Evolutionary conservation across 92 coral and sea anemone genomes (phyloP).

Genomic region (Zoanthus sociatus): DNA sequence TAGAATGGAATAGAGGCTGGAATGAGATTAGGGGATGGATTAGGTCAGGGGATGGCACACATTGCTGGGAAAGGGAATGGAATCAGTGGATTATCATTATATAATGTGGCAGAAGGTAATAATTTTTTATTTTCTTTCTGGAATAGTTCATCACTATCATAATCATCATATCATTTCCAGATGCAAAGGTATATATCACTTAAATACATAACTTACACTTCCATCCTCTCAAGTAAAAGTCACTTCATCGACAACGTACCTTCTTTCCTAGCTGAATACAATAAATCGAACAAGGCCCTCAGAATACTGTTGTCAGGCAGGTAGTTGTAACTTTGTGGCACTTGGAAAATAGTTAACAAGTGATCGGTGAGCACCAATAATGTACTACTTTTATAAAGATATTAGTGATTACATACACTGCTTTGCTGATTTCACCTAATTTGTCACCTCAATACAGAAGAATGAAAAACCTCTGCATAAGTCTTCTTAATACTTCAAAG

Average conservation of each 20-base stretch:
- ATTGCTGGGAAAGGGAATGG: too few relatives aligned
- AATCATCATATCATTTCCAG: too few relatives aligned
- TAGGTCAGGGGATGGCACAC: too few relatives aligned
- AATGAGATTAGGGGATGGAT: too few relatives aligned
- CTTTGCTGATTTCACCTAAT: neutral
- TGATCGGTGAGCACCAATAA: neutral
- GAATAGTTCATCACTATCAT: too few relatives aligned
- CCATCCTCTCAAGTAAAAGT: too few relatives aligned
- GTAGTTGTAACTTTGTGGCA: slow-evolving; percentile 81
- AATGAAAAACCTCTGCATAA: neutral
- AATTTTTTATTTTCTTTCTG: too few relatives aligned
- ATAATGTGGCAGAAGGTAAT: too few relatives aligned
- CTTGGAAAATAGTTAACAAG: slow-evolving; percentile 38
- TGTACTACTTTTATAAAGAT: neutral
- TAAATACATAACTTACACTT: too few relatives aligned
- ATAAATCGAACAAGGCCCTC: slow-evolving; percentile 74
- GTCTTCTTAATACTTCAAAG: neutral
- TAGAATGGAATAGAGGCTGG: too few relatives aligned
- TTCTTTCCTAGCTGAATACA: slow-evolving; percentile 79
- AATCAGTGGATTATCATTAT: too few relatives aligned
- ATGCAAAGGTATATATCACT: too few relatives aligned
- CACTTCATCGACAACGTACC: slow-evolving; percentile 49
- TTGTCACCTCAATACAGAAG: neutral
- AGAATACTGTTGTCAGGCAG: slow-evolving; percentile 80
- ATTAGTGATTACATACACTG: neutral